Evolutionary conservation across 2,888 invertebrate species (phyloP), one percentile per base, ranked within the genome.

Genomic region (Hyposoter dolosus): DNA sequence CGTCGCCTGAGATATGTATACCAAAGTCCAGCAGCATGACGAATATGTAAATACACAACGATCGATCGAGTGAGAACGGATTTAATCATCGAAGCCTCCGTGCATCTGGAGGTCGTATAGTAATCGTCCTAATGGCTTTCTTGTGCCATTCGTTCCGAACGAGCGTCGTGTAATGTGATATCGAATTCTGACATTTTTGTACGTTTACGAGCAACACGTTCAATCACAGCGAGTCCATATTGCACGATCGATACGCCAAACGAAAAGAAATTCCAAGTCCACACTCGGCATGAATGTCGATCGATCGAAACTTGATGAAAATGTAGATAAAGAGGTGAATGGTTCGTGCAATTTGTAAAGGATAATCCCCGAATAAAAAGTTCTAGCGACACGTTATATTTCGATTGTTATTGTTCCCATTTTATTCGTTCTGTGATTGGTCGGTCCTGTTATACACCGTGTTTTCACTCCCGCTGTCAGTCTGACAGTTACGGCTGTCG

Each of bases 21-120:
- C 43, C 15, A 10, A 45, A 23, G 43, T 23, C 40, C n/a, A 69
- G 19, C 45, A 23, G 45, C 40, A 45, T n/a, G n/a, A 69, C 69
- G 69, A 69, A 69, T 69, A 69, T 69, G 69, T 69, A 69, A 69
- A 69, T 43, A 69, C 69, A 23, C 43, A 69, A 69, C 45, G 19
- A 23, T 69, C 69, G 43, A 69, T 69, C 43, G 43, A 19, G 28
- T 40, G n/a, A 45, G 47, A 69, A 69, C 40, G 65, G 65, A 66
- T 66, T 66, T 66, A 40, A 66, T 40, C 65, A 28, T 60, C 60
- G 60, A 15, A 15, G 28, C 60, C 15, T 40, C 60, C 15, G 15
- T 28, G 60, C 60, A 60, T 60, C 32, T 66, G 65, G 40, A 40
- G 65, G 65, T 66, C 19, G n/a, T 66, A 40, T 10, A 66, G 65